These are phyloP conservation scores for Chrysolina haemoptera DNA, from an alignment of 2,888 invertebrate genomes.

Conservation along the genomic window DNA sequence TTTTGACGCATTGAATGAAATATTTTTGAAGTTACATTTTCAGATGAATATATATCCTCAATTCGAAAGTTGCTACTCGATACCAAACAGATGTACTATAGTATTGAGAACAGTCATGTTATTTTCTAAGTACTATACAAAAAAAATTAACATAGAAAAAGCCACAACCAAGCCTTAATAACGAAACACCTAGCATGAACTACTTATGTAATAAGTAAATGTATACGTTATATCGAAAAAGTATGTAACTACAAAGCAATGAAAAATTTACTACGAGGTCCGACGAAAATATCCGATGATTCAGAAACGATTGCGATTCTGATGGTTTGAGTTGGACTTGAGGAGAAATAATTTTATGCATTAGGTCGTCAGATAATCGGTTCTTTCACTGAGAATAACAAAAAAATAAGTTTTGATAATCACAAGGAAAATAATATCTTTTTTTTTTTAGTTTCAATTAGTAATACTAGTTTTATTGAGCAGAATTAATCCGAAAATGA, in stretches of 20 bases:
- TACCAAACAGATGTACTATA: neutral
- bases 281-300: neutral
- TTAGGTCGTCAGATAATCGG: neutral
- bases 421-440: no score
- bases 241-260: conserved; percentile 22
- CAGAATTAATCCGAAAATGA: no score
- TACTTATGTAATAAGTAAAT: conserved; percentile 34
- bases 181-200: conserved; percentile 57
- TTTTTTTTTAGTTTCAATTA: no score
- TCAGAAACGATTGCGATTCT: neutral
- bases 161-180: conserved; percentile 50
- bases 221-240: conserved; percentile 24
- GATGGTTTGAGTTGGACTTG: neutral
- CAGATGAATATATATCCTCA: no score
- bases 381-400: no score
- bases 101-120: conserved; percentile 52
- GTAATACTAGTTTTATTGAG: no score
- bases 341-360: conserved; percentile 2
- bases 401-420: no score
- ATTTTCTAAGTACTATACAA: conserved; percentile 42
- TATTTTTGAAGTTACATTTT: no score
- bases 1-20: no score
- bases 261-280: conserved; percentile 6
- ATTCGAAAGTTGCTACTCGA: no score
- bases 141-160: conserved; percentile 46